Conservation (phyloP, 2,888 invertebrate genomes). For the Ctenicera cuprea region DNA sequence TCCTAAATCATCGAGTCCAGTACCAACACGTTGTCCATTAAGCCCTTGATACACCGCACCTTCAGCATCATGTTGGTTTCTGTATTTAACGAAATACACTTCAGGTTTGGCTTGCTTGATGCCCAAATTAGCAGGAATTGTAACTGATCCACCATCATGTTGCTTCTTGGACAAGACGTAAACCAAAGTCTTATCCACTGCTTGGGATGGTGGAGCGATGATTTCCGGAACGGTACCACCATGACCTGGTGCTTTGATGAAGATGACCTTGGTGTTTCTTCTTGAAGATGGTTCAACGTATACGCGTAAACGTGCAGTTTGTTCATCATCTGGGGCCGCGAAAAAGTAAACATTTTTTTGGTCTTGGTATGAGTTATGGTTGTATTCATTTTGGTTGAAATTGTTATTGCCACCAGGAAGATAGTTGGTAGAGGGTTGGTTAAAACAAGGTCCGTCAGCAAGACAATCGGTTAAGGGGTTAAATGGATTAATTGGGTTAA, state of each 20-base stretch:
- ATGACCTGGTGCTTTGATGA: constrained; percentile 71
- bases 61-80: constrained; percentile 66
- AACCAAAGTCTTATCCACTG: constrained; percentile 67
- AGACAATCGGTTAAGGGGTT: not conserved
- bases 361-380: constrained; percentile 48
- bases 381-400: not conserved
- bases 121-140: constrained; percentile 83
- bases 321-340: constrained; percentile 67
- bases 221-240: constrained; percentile 60
- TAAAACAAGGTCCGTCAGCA: not conserved
- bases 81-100: constrained; percentile 91
- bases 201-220: constrained; percentile 60
- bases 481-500: too few species aligned
- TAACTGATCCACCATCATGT: constrained; percentile 86
- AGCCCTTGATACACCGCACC: constrained; percentile 52
- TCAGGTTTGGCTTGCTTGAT: constrained; percentile 90
- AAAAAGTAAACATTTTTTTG: constrained; percentile 67
- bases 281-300: constrained; percentile 63
- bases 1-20: constrained; percentile 12
- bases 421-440: too few species aligned
- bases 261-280: constrained; percentile 72
- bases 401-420: not conserved
- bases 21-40: constrained; percentile 18
- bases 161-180: constrained; percentile 74
- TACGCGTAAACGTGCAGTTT: constrained; percentile 57